Conservation (phyloP, 2,797 vertebrate species). For the Neosilurus mollespiculum region DNA sequence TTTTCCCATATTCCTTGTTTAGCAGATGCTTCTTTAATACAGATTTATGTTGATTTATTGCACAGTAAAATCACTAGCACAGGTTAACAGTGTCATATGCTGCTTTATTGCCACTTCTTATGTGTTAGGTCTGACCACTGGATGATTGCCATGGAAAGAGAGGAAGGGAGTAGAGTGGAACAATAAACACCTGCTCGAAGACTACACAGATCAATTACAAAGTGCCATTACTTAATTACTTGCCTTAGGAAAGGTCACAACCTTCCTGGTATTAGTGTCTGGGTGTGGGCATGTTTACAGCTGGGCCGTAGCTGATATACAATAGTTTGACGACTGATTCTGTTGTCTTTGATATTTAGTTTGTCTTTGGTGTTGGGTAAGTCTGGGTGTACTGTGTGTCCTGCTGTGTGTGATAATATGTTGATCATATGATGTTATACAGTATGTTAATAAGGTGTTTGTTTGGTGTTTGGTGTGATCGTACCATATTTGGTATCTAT, state of each 20-base stretch:
- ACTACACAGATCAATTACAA: slow-evolving; percentile 64
- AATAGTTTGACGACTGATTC: background rate
- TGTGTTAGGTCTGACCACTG: background rate
- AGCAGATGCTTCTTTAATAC: background rate
- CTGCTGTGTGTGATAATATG: background rate
- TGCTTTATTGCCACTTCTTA: background rate
- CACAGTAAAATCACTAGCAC: background rate
- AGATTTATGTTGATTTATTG: background rate
- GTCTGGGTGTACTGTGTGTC: background rate
- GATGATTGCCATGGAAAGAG: background rate
- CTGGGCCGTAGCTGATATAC: background rate
- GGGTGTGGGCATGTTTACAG: background rate
- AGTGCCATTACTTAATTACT: slow-evolving; percentile 72
- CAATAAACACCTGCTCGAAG: slow-evolving; percentile 34
- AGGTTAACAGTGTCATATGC: background rate
- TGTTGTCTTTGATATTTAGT: background rate
- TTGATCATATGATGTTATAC: background rate
- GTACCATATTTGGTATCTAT: too few species aligned
- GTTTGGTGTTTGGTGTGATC: background rate
- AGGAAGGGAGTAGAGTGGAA: background rate
- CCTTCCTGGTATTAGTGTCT: slow-evolving; percentile 57
- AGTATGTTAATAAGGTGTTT: background rate
- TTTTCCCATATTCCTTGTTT: background rate
- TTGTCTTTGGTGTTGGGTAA: background rate
- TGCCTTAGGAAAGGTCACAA: slow-evolving; percentile 37